phyloP scores from a whole-genome alignment of 1,140 invertebrate species.

The Rhagoletis zephyria region DNA sequence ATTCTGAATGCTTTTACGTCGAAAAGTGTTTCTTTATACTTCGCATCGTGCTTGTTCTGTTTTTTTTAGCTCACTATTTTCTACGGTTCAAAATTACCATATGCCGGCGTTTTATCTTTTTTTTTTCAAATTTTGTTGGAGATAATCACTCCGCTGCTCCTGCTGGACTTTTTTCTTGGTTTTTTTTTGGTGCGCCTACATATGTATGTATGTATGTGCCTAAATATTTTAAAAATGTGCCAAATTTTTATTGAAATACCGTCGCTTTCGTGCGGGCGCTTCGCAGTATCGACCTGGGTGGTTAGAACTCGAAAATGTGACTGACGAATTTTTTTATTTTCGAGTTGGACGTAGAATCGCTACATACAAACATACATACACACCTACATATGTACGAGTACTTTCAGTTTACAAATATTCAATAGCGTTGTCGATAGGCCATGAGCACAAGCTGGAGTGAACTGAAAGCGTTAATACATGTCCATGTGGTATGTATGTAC shows the following conservation, averaged over 20 bases:
- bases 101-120: neutral
- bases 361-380: neutral
- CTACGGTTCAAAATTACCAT: neutral
- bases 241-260: too few relatives aligned
- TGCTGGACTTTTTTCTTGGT: too few relatives aligned
- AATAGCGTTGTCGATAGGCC: neutral
- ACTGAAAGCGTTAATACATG: neutral
- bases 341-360: neutral
- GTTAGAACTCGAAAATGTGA: conserved; percentile 35
- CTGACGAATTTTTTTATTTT: conserved; percentile 26
- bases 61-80: neutral
- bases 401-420: conserved; percentile 1
- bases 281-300: neutral
- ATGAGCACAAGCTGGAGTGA: neutral
- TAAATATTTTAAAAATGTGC: too few relatives aligned
- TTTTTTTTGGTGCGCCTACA: too few relatives aligned
- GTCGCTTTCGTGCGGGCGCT: neutral
- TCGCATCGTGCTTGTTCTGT: neutral
- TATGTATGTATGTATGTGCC: too few relatives aligned
- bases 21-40: neutral
- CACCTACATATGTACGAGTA: neutral
- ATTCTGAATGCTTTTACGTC: neutral
- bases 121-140: neutral
- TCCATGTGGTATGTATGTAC: neutral
- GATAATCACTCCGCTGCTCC: neutral